These are phyloP conservation scores for Eristalinus aeneus DNA, from an alignment of 2,888 invertebrate species.

Conservation along the genomic window DNA sequence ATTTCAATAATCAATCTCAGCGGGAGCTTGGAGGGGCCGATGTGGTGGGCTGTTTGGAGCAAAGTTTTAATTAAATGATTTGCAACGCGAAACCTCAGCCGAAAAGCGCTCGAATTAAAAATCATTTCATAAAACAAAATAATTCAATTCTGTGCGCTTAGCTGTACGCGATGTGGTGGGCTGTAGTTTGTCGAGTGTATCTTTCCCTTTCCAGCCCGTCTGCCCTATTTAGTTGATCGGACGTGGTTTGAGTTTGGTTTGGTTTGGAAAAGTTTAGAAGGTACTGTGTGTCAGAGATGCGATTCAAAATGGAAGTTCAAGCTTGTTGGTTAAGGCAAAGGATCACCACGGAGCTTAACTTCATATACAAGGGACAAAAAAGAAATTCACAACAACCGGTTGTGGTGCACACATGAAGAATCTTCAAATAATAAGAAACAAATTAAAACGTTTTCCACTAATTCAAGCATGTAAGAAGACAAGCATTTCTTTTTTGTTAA, in stretches of 20 bases:
- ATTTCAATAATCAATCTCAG: constrained; percentile 38
- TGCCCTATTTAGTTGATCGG: not conserved
- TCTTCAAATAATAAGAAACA: too few species aligned
- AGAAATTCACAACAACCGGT: too few species aligned
- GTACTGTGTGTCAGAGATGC: constrained; percentile 16
- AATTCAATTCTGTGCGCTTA: constrained; percentile 66
- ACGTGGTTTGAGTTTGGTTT: not conserved
- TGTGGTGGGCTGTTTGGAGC: constrained; percentile 71
- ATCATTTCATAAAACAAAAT: constrained; percentile 72
- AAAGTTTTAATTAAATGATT: constrained; percentile 79
- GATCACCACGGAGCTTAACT: too few species aligned
- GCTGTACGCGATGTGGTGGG: constrained; percentile 59
- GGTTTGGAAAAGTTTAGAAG: not conserved
- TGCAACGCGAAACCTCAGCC: constrained; percentile 75
- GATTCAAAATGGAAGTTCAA: too few species aligned
- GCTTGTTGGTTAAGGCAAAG: too few species aligned
- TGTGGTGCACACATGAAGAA: too few species aligned
- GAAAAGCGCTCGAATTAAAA: constrained; percentile 76
- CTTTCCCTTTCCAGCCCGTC: too few species aligned
- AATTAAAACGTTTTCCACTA: too few species aligned
- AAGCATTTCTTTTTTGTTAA: too few species aligned
- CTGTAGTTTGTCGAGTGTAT: constrained; percentile 41
- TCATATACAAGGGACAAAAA: too few species aligned
- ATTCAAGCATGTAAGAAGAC: too few species aligned
- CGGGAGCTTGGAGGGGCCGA: constrained; percentile 22